phyloP scores from a whole-genome alignment of 2,888 invertebrate genomes.

The Dryobotodes eremita region DNA sequence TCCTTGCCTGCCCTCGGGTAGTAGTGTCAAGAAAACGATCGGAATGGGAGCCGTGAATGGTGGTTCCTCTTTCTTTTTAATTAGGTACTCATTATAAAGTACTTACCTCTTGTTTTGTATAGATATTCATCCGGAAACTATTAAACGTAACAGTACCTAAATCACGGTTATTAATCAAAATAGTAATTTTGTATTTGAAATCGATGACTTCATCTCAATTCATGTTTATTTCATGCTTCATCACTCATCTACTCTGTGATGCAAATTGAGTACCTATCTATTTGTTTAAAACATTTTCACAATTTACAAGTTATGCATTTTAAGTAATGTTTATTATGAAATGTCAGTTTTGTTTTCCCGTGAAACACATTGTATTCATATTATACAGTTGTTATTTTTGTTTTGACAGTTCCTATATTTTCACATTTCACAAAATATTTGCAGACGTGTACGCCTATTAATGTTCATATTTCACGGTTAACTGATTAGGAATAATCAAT shows the following conservation, averaged over 20 bases:
- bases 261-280: constrained; percentile 3
- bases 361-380: constrained; percentile 2
- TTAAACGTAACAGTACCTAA: background rate
- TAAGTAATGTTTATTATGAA: background rate
- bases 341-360: background rate
- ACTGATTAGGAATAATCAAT: background rate
- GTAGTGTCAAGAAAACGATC: background rate
- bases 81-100: background rate
- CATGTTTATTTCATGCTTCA: constrained; percentile 12
- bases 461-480: background rate
- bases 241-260: constrained; percentile 16
- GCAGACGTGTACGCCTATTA: background rate
- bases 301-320: constrained; percentile 4
- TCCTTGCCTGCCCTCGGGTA: background rate
- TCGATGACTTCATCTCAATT: constrained; percentile 2
- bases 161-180: background rate
- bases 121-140: background rate
- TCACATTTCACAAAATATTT: constrained; percentile 11
- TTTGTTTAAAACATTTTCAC: constrained; percentile 16
- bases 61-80: background rate
- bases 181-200: constrained; percentile 1
- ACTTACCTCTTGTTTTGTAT: background rate
- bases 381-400: constrained; percentile 2
- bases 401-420: background rate
- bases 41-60: background rate